Evolutionary conservation across 2,888 invertebrate species (phyloP), one percentile per base, ranked within the genome.

Genomic region (Tetragonisca angustula): DNA sequence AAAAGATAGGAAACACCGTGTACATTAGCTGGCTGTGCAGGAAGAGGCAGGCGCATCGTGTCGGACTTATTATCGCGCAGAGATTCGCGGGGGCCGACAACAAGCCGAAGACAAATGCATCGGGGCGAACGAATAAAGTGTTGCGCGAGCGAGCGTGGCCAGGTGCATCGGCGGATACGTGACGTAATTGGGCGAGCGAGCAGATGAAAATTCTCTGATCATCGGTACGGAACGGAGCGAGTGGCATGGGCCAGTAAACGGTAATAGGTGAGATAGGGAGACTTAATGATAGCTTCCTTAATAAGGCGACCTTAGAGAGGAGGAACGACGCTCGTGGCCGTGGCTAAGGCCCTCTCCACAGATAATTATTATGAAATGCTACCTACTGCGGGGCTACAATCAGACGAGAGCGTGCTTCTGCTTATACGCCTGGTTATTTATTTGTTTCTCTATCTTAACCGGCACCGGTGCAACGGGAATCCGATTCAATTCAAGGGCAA

Each of bases 271-370:
- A 91, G 91, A 92, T 92, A 91, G 92, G 90, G 87, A 88, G 89
- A 85, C 90, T 90, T 93, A 93, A 93, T 93, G 92, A 93, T 93
- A 93, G 92, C 90, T 90, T 89, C 89, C 91, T 92, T 92, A 92
- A 93, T 93, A 93, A 93, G 92, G 91, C 88, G 92, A 88, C 91
- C 90, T 91, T 90, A 90, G 87, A 88, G 79, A 87, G 85, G 79
- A 80, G 84, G 87, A 90, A 86, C 89, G 88, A 90, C 88, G 87
- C 87, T 85, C 85, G 82, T 85, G 85, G 84, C 84, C 83, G 81
- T 79, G 73, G 79, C 76, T 32, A 75, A 24, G 15, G n/a, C 62
- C 68, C 67, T 36, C 81, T 85, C 84, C 52, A 6, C 82, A 87
- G 87, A 91, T 91, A 92, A 92, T 92, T 92, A 91, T 91, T 91